Evolutionary conservation across 2,113 vertebrate genomes (phyloP), one percentile per base, ranked within the genome.

Genomic region (Cephalopholis sonnerati): DNA sequence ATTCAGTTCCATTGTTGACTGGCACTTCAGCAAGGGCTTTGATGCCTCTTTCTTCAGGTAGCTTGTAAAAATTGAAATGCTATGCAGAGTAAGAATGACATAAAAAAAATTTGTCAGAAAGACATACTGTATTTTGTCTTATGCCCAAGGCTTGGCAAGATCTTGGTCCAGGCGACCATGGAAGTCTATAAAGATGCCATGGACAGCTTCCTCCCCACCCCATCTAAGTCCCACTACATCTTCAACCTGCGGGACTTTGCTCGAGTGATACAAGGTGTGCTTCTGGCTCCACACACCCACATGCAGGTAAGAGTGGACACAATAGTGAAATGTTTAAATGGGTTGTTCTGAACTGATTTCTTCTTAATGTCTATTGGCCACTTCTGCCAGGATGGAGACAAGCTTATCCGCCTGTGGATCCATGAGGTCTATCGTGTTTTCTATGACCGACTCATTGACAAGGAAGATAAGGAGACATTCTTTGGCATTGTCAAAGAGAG

Each of bases 351-450:
- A 29, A 46, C 5, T 68, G 1, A 8, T 66, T 6, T 32, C 2
- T n/a, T 64, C 20, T 22, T 61, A 1, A 27, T 66, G 1, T 61
- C 7, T 82, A 22, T 51, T 77, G 20, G 6, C 16, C 8, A 5
- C 22, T 68, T 84, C 15, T 82, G n/a, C 63, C 92, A 99, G 98
- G 96, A 97, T 64, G 94, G 93, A 81, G 96, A 97, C 87, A 99
- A 98, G 89, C 82, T 98, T 72, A 97, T 98, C 79, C 95, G 98
- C 29, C 95, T 99, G 78, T 99, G 98, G 98, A 95, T 99, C 85
- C 98, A 99, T 84, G 98, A 99, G 81, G 90, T 99, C 61, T 99
- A 98, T 83, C 95, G 97, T 7, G 98, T 99, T 67, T 99, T 99
- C 92, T 98, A 96, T 77, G 98, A 99, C 78, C 96, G 97, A 58